Percentiles rank a stretch among this genome's conserved stretches.
Conservation (phyloP, 2,113 vertebrate species). For the Dissostichus mawsoni region DNA sequence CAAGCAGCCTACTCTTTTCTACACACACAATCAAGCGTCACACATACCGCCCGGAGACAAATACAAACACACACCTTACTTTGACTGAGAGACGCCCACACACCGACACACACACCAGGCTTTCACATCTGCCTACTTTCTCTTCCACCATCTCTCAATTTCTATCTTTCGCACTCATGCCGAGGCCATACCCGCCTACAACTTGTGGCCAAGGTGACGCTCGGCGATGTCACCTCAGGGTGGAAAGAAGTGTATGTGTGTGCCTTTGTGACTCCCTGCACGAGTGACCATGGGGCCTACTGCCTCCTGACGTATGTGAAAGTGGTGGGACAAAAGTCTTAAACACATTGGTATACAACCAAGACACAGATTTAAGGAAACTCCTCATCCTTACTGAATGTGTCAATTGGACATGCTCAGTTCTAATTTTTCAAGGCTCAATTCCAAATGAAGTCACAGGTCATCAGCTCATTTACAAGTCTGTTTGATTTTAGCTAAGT, state of each 20-base stretch:
- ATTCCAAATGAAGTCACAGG: slow-evolving; percentile 15
- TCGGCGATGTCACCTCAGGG: slow-evolving; percentile 65
- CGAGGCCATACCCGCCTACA: slow-evolving; percentile 69
- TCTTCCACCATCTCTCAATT: slow-evolving; percentile 61
- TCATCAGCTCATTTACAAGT: slow-evolving; percentile 3
- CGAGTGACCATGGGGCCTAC: slow-evolving; percentile 46
- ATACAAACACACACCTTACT: slow-evolving; percentile 42
- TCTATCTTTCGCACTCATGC: slow-evolving; percentile 50
- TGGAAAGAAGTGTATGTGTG: slow-evolving; percentile 68
- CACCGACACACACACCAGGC: slow-evolving; percentile 27
- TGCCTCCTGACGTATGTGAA: slow-evolving; percentile 67
- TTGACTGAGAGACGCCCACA: slow-evolving; percentile 59
- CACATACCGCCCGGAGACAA: slow-evolving; percentile 35
- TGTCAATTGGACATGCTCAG: not conserved
- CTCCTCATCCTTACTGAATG: not conserved
- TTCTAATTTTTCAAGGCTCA: not conserved
- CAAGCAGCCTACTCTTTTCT: slow-evolving; percentile 45
- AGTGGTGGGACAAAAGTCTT: slow-evolving; percentile 52
- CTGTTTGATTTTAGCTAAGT: slow-evolving; percentile 13
- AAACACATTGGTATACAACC: not conserved
- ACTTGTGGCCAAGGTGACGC: slow-evolving; percentile 57
- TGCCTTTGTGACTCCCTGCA: slow-evolving; percentile 33
- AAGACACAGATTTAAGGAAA: slow-evolving; percentile 37
- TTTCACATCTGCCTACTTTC: slow-evolving; percentile 76
- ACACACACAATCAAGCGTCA: slow-evolving; percentile 37